A percentile compares a stretch with the other conserved stretches of the same genome.
Evolutionary conservation across 2,888 invertebrate species (phyloP).

Genomic region (Slavum lentiscoides): DNA sequence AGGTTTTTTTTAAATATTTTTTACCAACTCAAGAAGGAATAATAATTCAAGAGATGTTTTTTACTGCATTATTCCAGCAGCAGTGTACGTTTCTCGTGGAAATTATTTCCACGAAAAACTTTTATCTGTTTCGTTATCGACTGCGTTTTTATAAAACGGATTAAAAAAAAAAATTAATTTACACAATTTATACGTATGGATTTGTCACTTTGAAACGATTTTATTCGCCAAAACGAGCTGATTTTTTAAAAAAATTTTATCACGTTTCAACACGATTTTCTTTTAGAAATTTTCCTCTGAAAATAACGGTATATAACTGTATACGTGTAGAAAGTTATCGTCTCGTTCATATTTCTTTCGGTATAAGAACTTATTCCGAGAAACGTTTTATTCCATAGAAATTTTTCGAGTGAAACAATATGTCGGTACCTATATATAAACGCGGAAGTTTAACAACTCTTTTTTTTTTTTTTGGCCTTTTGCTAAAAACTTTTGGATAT

Average conservation of each 20-base stretch:
- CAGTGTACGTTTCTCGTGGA: too few species aligned
- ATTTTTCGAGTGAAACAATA: constrained; percentile 9
- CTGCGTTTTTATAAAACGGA: neutral
- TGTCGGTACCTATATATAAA: neutral
- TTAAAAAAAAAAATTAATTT: too few species aligned
- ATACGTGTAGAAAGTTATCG: neutral
- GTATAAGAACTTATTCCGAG: neutral
- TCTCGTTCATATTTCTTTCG: neutral
- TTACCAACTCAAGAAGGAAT: too few species aligned
- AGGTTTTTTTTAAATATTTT: too few species aligned
- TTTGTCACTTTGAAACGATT: neutral
- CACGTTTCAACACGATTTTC: constrained; percentile 1
- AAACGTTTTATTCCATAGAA: neutral
- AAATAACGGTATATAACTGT: neutral
- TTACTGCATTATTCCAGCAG: too few species aligned
- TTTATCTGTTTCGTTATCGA: too few species aligned
- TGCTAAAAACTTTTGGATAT: constrained; percentile 10
- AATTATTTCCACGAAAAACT: too few species aligned
- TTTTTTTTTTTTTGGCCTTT: neutral
- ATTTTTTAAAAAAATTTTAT: neutral
- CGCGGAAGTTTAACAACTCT: neutral
- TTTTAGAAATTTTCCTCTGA: neutral
- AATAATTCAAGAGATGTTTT: too few species aligned
- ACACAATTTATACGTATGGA: neutral
- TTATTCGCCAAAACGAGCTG: neutral